Evolutionary conservation across 2,113 vertebrate species (phyloP), one percentile per base, ranked within the genome.

Genomic region (Corythornis cristatus): DNA sequence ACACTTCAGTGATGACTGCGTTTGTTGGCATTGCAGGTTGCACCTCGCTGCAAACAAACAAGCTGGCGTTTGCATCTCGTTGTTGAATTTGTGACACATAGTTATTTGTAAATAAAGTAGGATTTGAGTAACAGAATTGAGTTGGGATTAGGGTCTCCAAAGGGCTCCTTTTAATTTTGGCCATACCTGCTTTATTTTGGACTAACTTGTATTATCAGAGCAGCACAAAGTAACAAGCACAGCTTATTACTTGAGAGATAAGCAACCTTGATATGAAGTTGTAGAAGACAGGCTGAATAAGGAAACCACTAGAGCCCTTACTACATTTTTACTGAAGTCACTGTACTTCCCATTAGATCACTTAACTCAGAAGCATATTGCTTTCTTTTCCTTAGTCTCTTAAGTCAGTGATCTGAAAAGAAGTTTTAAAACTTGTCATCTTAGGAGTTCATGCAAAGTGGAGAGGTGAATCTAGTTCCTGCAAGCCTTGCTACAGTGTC

Each of bases 1-100:
- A 0, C 50, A 40, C 5, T 8, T 79, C 1, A 51, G 46, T 53
- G 61, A 40, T 0, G 6, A 6, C 50, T 0, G 0, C 11, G 3
- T 61, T 28, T 35, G 26, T 25, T 79, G 58, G 58, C 72, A 20
- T 35, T 85, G 62, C 31, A n/a, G 2, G 16, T 60, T 40, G 35
- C 62, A 57, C n/a, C 45, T 1, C 10, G 18, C 42, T 53, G 62
- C 58, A 7, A 45, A 57, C 23, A 60, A 19, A 19, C 25, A 23
- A 26, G 12, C 35, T 14, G 43, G 11, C 15, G 60, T 42, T 43
- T 46, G 19, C 37, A 46, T 28, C 65, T 67, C 20, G 12, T 37
- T 0, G 0, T 4, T 73, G 60, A 33, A 31, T 67, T 9, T n/a
- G 15, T 15, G 68, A 43, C 51, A 37, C 17, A 15, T 18, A 15